Percentiles rank a stretch among this genome's conserved stretches.
These are phyloP conservation scores for Oryzias woworae DNA, from an alignment of 2,113 vertebrate species.

Conservation along the genomic window DNA sequence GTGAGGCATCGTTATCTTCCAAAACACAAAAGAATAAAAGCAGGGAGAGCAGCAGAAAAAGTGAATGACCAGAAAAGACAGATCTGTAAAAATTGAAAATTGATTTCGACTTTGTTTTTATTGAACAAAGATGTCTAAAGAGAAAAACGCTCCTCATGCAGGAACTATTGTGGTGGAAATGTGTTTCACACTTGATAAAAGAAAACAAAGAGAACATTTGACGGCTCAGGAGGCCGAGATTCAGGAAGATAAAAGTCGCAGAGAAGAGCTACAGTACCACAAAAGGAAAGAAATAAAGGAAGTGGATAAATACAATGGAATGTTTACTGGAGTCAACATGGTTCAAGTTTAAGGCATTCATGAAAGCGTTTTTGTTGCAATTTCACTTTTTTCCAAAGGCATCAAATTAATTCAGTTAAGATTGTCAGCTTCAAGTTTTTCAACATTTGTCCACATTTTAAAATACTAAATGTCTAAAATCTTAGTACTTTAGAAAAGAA, in stretches of 20 bases:
- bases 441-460: neutral
- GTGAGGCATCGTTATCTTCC: constrained; percentile 20
- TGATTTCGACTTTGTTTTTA: constrained; percentile 11
- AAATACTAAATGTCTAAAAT: neutral
- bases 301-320: neutral
- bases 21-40: constrained; percentile 5
- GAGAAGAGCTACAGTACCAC: neutral
- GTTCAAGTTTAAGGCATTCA: constrained; percentile 1
- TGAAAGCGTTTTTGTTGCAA: neutral
- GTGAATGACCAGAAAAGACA: neutral
- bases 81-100: neutral
- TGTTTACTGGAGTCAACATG: neutral
- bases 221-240: neutral
- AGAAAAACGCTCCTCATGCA: neutral
- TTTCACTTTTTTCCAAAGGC: too few relatives aligned
- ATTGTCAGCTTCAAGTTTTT: neutral
- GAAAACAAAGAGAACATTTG: neutral
- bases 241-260: neutral
- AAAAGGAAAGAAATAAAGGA: neutral
- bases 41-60: constrained; percentile 13
- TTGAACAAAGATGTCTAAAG: neutral
- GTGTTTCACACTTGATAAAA: constrained; percentile 1
- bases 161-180: neutral
- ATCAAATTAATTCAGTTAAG: too few relatives aligned
- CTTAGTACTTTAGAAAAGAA: neutral